Evolutionary conservation across 2,888 invertebrate species (phyloP), one percentile per base, ranked within the genome.

Genomic region (Xestia ashworthii): DNA sequence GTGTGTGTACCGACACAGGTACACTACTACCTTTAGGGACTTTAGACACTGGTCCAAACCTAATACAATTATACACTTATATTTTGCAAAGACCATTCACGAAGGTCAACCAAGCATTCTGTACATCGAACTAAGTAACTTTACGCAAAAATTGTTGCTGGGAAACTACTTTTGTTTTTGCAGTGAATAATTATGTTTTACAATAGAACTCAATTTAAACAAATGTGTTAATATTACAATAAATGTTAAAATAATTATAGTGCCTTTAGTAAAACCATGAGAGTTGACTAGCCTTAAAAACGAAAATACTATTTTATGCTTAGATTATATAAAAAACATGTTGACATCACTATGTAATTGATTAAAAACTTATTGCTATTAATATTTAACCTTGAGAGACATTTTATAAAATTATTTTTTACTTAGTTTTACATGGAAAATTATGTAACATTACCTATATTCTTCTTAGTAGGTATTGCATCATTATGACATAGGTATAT

Each of bases 401-500:
- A 12, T 55, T 58, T 38, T 53, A 53, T 14, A 8, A n/a, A 50
- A 22, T 50, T 1, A 0, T 14, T 69, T 16, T 60, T 16, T 65
- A 25, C 19, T 19, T 19, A 14, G 22, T 2, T 25, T 60, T 22
- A 14, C 0, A 16, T 6, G 14, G 5, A 62, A 68, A 25, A 38
- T 48, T 12, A 48, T 79, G 66, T 25, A 64, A 44, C 6, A 50
- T 62, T 53, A 32, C 32, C 32, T 32, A 22, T 72, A 71, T 69
- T 69, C 62, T 70, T 66, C 62, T 70, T 66, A 58, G 8, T 32
- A 32, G 32, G 32, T n/a, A 55, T 32, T 19, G 22, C 3, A 71
- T 71, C 58, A 64, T 73, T n/a, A 38, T 5, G 14, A 60, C 25
- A 60, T 32, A 8, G 1, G 5, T 48, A 16, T 41, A 32, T 55